Evolutionary conservation across 2,888 invertebrate genomes (phyloP), one percentile per base, ranked within the genome.

Genomic region (Cantharis flavilabris): DNA sequence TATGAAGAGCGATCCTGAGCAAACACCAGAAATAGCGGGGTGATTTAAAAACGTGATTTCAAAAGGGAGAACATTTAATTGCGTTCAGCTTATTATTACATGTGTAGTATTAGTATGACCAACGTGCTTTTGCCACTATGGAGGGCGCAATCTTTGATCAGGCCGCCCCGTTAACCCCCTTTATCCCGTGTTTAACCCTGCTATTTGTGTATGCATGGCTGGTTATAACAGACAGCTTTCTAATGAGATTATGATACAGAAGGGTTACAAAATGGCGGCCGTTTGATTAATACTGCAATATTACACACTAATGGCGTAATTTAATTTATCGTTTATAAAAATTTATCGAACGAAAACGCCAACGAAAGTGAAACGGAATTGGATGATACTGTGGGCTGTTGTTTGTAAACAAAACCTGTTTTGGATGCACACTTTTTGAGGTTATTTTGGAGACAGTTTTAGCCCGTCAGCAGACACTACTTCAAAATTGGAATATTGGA

Each of bases 191-290:
- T 83, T 83, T 80, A 82, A 81, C 82, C 81, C 81, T 69, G 83
- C 82, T 82, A 83, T 83, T 84, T 83, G 82, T 79, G 79, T 87
- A 87, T 88, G 88, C 88, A 87, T 86, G 85, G 87, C 85, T 85
- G 86, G 84, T 82, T 85, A 84, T 84, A 84, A 85, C 86, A 86
- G 88, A 87, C 88, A 87, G 87, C 88, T 87, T 85, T 85, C 86
- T 88, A 88, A 88, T 87, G 88, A 87, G 88, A 88, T 88, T 88
- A 88, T 88, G 87, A 88, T 88, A 87, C 86, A 85, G 82, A 82
- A 86, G 86, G 87, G 86, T 85, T 86, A 86, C 88, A 88, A 88
- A 88, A 88, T 88, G 88, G 88, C 88, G 86, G 84, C 84, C 76
- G 75, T 79, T 80, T 81, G 80, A 83, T 83, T 84, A 83, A 84